phyloP scores from a whole-genome alignment of 2,113 vertebrate genomes.

The Phyllopteryx taeniolatus region DNA sequence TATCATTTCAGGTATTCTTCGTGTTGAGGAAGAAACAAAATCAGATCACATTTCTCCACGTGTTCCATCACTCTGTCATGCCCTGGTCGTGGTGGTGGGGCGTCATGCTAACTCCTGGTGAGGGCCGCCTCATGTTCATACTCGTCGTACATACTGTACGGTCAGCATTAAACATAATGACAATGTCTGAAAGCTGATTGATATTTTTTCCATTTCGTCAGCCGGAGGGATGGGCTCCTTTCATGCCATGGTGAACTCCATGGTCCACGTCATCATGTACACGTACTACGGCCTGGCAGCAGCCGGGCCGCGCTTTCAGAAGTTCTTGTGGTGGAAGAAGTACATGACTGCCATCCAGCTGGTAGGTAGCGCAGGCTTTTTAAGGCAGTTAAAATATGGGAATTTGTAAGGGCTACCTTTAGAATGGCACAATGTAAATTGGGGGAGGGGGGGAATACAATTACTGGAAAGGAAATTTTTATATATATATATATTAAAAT shows the following conservation, averaged over 20 bases:
- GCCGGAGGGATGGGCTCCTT: constrained; percentile 92
- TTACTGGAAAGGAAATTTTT: no score
- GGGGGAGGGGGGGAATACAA: no score
- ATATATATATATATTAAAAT: no score
- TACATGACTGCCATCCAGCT: constrained; percentile 96
- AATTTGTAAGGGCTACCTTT: neutral
- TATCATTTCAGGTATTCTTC: constrained; percentile 83
- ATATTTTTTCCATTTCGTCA: constrained; percentile 2
- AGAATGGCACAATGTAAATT: no score
- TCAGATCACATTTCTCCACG: constrained; percentile 95
- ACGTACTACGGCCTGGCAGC: constrained; percentile 91
- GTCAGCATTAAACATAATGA: neutral
- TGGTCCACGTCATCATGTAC: constrained; percentile 95
- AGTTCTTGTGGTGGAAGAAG: constrained; percentile 98
- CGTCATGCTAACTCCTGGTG: constrained; percentile 86
- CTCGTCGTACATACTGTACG: neutral
- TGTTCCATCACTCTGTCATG: constrained; percentile 96
- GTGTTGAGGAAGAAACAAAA: constrained; percentile 92
- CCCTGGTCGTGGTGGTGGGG: constrained; percentile 99
- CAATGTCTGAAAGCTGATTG: neutral
- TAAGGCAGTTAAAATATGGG: neutral
- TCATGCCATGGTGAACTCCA: constrained; percentile 90
- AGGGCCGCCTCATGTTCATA: constrained; percentile 24
- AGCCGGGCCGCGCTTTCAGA: constrained; percentile 89
- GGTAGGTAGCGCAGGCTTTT: constrained; percentile 68